Evolutionary conservation across 2,888 invertebrate species (phyloP).

Genomic region (Amiota communis): DNA sequence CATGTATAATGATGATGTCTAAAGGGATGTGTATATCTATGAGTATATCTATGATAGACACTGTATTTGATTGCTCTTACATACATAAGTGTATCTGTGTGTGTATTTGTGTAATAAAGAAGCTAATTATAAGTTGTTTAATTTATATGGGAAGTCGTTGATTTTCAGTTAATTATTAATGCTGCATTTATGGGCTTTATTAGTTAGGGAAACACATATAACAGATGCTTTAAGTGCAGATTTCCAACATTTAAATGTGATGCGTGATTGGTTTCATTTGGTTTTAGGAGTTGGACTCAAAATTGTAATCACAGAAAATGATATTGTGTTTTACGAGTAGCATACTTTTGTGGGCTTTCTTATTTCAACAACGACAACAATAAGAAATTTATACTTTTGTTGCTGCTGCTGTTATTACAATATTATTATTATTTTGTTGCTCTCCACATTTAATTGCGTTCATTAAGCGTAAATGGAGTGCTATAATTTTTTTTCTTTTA

Average conservation of each 20-base stretch:
- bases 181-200: no score
- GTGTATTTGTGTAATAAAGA: not conserved
- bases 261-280: no score
- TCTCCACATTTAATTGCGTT: constrained; percentile 60
- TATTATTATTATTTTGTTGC: constrained; percentile 37
- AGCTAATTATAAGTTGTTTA: constrained; percentile 9
- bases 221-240: no score
- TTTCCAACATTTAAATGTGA: no score
- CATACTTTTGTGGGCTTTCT: constrained; percentile 3
- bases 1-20: not conserved
- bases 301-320: not conserved
- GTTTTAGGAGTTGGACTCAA: no score
- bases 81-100: not conserved
- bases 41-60: not conserved
- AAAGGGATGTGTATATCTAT: not conserved
- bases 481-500: constrained; percentile 8
- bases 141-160: not conserved
- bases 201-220: no score
- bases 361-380: not conserved
- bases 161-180: not conserved
- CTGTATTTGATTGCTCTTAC: no score
- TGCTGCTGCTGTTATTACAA: no score
- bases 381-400: not conserved
- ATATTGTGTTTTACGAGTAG: not conserved
- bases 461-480: constrained; percentile 60